Evolutionary conservation across 2,797 vertebrate genomes (phyloP), one percentile per base, ranked within the genome.

Genomic region (Arctocebus calabarensis): DNA sequence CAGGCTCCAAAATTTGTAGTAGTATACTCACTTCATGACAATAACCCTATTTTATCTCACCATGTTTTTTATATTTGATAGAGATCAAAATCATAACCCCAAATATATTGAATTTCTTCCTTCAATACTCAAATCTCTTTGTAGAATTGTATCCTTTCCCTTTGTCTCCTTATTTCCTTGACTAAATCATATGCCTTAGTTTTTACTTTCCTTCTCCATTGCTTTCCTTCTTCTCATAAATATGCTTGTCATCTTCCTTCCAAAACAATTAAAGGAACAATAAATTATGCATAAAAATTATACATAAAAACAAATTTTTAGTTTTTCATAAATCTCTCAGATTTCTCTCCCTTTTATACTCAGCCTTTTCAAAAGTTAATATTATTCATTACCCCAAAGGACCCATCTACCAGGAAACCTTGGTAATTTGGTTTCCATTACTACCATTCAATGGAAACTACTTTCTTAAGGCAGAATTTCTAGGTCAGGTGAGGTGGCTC

Each of bases 211-310:
- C 32, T 75, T 70, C 45, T 84, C 23, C 45, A 37, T 14, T 57
- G 34, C 32, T 71, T 70, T 82, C 27, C 34, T 32, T 29, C 32
- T 88, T 32, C 29, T 23, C 45, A 71, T 19, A 91, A 88, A 82
- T 59, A 82, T 19, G 59, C 13, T 59, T 89, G 52, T 22, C 7
- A 32, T 71, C 64, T 89, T 14, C 62, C 64, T 77, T 94, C 68
- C 29, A 48, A 82, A 92, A 92, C 8, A 93, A 84, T 82, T 89
- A 74, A 86, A 59, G 84, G 68, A 59, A 59, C 11, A 89, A 85
- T 66, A 52, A 94, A 73, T 82, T 34, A 86, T 13, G 86, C 13
- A 48, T 40, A 68, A 79, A 90, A 77, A 59, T 59, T 32, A 83
- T 13, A 90, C 7, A 40, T 29, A 68, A 79, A 90, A 77, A 59